Evolutionary conservation across 2,797 vertebrate genomes (phyloP).

Genomic region (Alca torda): DNA sequence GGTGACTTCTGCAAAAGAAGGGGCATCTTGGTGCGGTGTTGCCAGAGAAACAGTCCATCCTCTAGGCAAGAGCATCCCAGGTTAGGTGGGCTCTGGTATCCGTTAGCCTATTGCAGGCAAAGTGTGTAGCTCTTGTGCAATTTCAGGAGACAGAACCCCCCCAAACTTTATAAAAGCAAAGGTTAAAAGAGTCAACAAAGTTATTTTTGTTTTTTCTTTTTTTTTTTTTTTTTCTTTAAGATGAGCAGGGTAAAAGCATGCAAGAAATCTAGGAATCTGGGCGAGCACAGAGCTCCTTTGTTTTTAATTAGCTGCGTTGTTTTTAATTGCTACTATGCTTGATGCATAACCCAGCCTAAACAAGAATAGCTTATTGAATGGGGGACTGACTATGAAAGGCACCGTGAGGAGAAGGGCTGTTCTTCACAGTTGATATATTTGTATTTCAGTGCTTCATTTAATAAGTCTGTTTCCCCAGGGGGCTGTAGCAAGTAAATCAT

Average conservation of each 20-base stretch:
- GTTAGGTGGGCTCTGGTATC: neutral
- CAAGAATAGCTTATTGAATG: slow-evolving; percentile 65
- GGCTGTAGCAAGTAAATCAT: slow-evolving; percentile 62
- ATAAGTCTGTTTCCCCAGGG: slow-evolving; percentile 63
- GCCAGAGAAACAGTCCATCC: neutral
- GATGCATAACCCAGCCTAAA: slow-evolving; percentile 66
- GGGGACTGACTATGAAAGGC: slow-evolving; percentile 59
- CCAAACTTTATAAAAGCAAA: neutral
- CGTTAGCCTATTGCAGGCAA: neutral
- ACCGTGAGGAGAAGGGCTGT: slow-evolving; percentile 45
- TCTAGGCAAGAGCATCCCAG: neutral
- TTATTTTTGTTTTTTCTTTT: neutral
- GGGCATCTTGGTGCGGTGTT: neutral
- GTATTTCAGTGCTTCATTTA: slow-evolving; percentile 65
- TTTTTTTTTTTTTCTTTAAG: neutral
- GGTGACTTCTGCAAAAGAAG: neutral
- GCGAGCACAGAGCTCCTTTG: slow-evolving; percentile 36
- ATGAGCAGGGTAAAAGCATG: slow-evolving; percentile 3
- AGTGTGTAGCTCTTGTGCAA: neutral
- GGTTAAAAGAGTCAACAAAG: neutral
- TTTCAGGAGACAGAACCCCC: neutral
- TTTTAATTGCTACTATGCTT: slow-evolving; percentile 67
- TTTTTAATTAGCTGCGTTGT: slow-evolving; percentile 56
- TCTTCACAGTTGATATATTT: slow-evolving; percentile 55
- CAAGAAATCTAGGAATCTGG: slow-evolving; percentile 23